These are phyloP conservation scores for Horisme vitalbata DNA, from an alignment of 2,888 invertebrate species.

Conservation along the genomic window DNA sequence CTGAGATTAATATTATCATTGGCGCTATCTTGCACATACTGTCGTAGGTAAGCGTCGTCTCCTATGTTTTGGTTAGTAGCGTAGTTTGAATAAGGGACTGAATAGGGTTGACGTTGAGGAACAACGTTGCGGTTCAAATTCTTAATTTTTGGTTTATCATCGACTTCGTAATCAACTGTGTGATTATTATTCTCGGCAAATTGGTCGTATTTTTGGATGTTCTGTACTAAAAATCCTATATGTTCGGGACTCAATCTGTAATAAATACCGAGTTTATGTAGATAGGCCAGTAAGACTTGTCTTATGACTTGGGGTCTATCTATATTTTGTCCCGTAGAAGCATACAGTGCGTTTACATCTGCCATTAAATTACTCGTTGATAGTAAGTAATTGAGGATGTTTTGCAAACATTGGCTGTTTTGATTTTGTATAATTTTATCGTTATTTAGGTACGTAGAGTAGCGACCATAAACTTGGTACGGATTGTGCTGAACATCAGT, in stretches of 20 bases:
- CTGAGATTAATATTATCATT: conserved; percentile 1
- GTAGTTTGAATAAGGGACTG: background rate
- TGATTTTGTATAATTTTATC: background rate
- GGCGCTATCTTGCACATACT: background rate
- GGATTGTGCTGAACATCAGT: background rate
- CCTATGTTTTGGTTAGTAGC: background rate
- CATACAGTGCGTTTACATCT: conserved; percentile 2
- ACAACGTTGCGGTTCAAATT: background rate
- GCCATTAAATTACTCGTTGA: background rate
- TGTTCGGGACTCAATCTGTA: background rate
- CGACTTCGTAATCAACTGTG: background rate
- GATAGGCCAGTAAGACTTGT: background rate
- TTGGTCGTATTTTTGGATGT: background rate
- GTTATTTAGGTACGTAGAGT: background rate
- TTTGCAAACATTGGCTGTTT: conserved; percentile 2
- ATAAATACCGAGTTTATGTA: conserved; percentile 1
- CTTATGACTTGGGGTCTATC: background rate
- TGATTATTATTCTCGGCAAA: background rate
- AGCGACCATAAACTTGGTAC: background rate
- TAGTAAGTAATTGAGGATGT: conserved; percentile 1
- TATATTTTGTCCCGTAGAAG: background rate
- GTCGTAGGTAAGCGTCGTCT: background rate
- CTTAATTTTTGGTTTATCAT: background rate
- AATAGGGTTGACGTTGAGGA: background rate
- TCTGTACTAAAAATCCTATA: background rate